A percentile compares a stretch with the other conserved stretches of the same genome.
These are phyloP conservation scores for Anoplius nigerrimus DNA, from an alignment of 2,888 invertebrate species.

Conservation along the genomic window DNA sequence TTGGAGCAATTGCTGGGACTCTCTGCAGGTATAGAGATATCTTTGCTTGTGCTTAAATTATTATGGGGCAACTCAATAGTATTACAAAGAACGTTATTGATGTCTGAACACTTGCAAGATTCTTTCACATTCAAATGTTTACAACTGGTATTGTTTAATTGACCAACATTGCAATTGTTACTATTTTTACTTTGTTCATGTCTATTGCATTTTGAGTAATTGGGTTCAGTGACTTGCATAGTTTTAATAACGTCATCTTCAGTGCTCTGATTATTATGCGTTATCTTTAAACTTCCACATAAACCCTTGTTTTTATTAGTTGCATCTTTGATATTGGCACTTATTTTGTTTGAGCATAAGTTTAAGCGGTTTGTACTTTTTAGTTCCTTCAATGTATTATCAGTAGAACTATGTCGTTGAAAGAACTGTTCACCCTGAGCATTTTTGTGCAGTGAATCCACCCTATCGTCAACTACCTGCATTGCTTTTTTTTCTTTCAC, in stretches of 20 bases:
- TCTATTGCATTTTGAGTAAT: not conserved
- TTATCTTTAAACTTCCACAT: conserved; percentile 9
- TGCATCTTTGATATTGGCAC: not conserved
- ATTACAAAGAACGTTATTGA: conserved; percentile 14
- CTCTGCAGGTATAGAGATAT: no score
- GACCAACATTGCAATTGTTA: not conserved
- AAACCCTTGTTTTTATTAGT: conserved; percentile 19
- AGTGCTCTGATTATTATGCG: conserved; percentile 4
- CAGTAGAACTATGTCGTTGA: conserved; percentile 16
- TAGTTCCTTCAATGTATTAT: conserved; percentile 5
- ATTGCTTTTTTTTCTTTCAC: conserved; percentile 29
- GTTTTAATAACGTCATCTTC: conserved; percentile 12
- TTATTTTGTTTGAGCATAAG: not conserved
- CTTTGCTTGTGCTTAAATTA: conserved; percentile 7
- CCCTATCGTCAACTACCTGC: conserved; percentile 1
- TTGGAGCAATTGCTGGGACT: no score
- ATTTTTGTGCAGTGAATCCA: conserved; percentile 10
- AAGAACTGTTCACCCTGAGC: not conserved
- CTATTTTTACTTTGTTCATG: not conserved
- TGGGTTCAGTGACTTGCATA: conserved; percentile 1
- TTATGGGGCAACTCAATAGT: conserved; percentile 12
- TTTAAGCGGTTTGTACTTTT: not conserved
- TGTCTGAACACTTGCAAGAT: not conserved
- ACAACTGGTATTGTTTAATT: not conserved
- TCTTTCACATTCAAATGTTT: not conserved